phyloP scores from a whole-genome alignment of 1,140 invertebrate species.

The Anthonomus grandis region DNA sequence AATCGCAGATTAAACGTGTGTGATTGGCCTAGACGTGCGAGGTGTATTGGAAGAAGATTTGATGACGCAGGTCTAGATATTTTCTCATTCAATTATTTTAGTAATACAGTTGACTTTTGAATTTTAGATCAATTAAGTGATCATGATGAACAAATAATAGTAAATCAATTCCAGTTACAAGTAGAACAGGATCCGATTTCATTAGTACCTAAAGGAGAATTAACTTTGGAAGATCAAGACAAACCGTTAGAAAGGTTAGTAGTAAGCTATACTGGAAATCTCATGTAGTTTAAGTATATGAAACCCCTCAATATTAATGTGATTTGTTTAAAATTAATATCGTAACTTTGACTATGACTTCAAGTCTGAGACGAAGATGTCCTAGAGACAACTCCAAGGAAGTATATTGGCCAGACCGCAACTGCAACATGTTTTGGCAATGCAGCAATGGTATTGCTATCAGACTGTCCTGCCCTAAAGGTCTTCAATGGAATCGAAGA shows the following conservation, averaged over 20 bases:
- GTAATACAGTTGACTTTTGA: no score
- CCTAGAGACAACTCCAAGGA: slow-evolving; percentile 24
- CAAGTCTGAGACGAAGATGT: slow-evolving; percentile 4
- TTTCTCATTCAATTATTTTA: no score
- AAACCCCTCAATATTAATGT: no score
- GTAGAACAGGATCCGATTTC: no score
- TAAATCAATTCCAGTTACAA: no score
- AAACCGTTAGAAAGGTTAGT: background rate
- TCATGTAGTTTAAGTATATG: background rate
- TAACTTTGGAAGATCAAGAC: no score
- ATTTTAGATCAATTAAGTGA: no score
- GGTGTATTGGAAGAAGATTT: slow-evolving; percentile 4
- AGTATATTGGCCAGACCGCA: slow-evolving; percentile 23
- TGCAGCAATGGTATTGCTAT: slow-evolving; percentile 53
- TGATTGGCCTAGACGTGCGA: slow-evolving; percentile 49
- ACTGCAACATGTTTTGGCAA: slow-evolving; percentile 58
- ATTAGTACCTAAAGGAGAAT: no score
- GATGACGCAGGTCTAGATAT: no score
- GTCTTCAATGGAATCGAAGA: slow-evolving; percentile 54
- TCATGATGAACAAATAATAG: no score
- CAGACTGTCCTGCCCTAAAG: slow-evolving; percentile 50
- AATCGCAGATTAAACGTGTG: slow-evolving; percentile 52
- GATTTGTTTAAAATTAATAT: no score
- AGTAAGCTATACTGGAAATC: no score
- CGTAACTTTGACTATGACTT: background rate